Conservation (phyloP, 2,888 invertebrate species). For the Cheilosia vulpina region DNA sequence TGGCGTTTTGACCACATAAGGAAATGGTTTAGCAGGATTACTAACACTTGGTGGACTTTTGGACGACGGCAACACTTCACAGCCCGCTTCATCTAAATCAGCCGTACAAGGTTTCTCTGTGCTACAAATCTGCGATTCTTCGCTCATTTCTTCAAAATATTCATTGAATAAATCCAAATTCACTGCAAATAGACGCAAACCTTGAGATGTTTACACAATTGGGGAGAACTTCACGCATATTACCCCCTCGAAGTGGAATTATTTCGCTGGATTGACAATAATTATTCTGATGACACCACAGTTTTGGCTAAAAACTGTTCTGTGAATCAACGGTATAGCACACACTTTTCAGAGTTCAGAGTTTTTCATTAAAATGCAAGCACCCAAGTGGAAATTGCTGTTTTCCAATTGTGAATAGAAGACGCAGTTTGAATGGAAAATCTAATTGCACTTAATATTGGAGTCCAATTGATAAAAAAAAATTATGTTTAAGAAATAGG, state of each 20-base stretch:
- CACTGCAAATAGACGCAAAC: slow-evolving; percentile 59
- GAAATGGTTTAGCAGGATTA: slow-evolving; percentile 23
- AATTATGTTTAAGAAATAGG: slow-evolving; percentile 15
- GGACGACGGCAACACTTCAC: slow-evolving; percentile 9
- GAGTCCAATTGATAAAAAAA: slow-evolving; percentile 22
- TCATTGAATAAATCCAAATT: slow-evolving; percentile 65
- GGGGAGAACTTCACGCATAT: slow-evolving; percentile 30
- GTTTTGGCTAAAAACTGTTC: slow-evolving; percentile 43
- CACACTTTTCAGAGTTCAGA: slow-evolving; percentile 36
- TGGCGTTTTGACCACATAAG: slow-evolving; percentile 79
- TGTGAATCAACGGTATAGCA: slow-evolving; percentile 26
- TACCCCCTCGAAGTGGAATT: slow-evolving; percentile 51
- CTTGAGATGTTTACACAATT: slow-evolving; percentile 38
- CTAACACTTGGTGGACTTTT: slow-evolving; percentile 30
- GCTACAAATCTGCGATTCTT: slow-evolving; percentile 55
- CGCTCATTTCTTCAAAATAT: slow-evolving; percentile 67
- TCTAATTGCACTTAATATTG: neutral
- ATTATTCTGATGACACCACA: slow-evolving; percentile 70
- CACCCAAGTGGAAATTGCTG: slow-evolving; percentile 13
- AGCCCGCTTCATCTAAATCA: slow-evolving; percentile 25
- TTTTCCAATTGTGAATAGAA: neutral
- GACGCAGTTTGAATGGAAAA: neutral
- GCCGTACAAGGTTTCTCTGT: slow-evolving; percentile 56
- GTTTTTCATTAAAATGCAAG: slow-evolving; percentile 24
- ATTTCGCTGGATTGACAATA: slow-evolving; percentile 28